These are phyloP conservation scores for Spilogale gracilis DNA, from an alignment of 2,113 vertebrate species.

Conservation along the genomic window DNA sequence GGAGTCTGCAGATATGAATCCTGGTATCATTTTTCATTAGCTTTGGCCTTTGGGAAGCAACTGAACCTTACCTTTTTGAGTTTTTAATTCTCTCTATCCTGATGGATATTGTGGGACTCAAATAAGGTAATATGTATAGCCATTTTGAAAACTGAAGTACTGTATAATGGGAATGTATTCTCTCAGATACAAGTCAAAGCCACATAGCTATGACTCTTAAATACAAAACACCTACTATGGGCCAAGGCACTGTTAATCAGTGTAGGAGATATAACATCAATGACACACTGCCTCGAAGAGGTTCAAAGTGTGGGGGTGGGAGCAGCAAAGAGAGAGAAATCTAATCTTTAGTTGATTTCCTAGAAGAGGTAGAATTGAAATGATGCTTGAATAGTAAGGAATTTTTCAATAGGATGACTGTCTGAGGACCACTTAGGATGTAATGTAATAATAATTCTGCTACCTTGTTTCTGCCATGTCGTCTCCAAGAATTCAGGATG, in stretches of 20 bases:
- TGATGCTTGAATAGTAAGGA: constrained; percentile 18
- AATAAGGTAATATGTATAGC: not conserved
- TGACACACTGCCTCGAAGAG: constrained; percentile 17
- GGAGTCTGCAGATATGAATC: not conserved
- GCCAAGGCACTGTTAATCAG: not conserved
- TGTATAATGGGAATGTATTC: constrained; percentile 16
- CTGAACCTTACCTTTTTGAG: not conserved
- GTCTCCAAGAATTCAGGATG: not conserved
- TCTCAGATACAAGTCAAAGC: constrained; percentile 32
- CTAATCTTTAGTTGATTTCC: constrained; percentile 19
- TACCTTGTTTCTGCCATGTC: not conserved
- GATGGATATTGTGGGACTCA: not conserved
- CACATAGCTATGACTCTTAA: constrained; percentile 47
- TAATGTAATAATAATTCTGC: constrained; percentile 43
- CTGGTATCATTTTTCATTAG: constrained; percentile 36
- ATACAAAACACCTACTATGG: not conserved
- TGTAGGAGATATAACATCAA: not conserved
- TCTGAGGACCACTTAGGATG: constrained; percentile 31
- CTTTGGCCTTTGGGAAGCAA: constrained; percentile 46
- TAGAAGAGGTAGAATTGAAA: constrained; percentile 38
- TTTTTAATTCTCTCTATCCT: constrained; percentile 30
- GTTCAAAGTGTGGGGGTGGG: not conserved
- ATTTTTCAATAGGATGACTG: constrained; percentile 15
- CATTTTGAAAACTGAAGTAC: constrained; percentile 40
- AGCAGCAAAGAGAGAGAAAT: constrained; percentile 26